Percentiles rank a stretch among this genome's conserved stretches.
phyloP scores from a whole-genome alignment of 2,888 invertebrate species.

The Apamea epomidion region DNA sequence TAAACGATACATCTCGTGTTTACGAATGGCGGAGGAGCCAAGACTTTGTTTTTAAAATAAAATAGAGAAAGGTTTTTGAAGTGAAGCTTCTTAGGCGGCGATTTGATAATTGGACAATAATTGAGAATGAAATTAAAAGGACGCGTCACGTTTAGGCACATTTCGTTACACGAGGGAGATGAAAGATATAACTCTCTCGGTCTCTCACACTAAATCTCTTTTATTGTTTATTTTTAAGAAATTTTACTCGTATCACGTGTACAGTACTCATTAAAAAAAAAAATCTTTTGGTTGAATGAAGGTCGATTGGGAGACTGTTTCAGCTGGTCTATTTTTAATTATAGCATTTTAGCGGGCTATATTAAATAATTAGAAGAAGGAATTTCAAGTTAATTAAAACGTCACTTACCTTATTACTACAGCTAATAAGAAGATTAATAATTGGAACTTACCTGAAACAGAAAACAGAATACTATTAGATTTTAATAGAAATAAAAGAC shows the following conservation, averaged over 20 bases:
- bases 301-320: constrained; percentile 5
- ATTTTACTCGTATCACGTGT: no score
- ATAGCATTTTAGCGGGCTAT: no score
- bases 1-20: constrained; percentile 26
- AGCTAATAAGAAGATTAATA: constrained; percentile 1
- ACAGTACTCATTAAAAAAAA: no score
- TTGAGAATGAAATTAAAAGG: not conserved
- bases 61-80: constrained; percentile 6
- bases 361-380: not conserved
- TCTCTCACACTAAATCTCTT: not conserved
- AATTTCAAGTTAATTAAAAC: not conserved
- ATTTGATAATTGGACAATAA: not conserved
- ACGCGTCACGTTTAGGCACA: not conserved
- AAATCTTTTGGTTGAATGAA: no score
- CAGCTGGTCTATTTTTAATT: not conserved
- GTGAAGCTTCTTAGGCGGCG: not conserved
- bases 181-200: not conserved
- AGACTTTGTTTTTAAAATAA: constrained; percentile 20
- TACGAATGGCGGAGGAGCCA: constrained; percentile 17
- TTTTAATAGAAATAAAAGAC: not conserved
- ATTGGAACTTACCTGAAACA: constrained; percentile 58
- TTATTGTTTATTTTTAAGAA: not conserved
- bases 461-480: constrained; percentile 25
- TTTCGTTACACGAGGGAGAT: not conserved
- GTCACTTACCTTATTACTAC: constrained; percentile 32